A percentile compares a stretch with the other conserved stretches of the same genome.
Conservation (phyloP, 2,888 invertebrate genomes). For the Lithosia quadra region DNA sequence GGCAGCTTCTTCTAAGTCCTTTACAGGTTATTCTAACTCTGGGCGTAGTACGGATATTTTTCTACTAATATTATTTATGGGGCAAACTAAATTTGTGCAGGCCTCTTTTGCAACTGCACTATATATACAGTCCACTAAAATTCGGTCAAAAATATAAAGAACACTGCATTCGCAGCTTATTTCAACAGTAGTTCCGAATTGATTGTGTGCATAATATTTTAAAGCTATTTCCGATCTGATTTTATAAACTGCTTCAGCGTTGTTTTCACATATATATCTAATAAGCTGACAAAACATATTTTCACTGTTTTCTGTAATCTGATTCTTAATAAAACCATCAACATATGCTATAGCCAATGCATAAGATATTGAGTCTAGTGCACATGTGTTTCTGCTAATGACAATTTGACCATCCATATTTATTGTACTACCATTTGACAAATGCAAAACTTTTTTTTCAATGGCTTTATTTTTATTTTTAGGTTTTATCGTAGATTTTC, state of each 20-base stretch:
- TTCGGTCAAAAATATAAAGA: conserved; percentile 3
- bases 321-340: background rate
- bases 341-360: background rate
- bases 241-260: background rate
- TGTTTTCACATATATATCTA: background rate
- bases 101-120: background rate
- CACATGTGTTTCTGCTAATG: background rate
- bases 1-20: background rate
- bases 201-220: background rate
- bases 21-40: background rate
- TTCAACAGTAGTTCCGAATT: conserved; percentile 1
- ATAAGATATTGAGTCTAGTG: background rate
- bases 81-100: conserved; percentile 1
- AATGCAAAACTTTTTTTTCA: background rate
- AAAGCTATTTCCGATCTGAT: background rate
- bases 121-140: conserved; percentile 4
- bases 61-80: conserved; percentile 4
- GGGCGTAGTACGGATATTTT: background rate
- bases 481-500: background rate
- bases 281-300: conserved; percentile 6
- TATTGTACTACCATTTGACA: background rate
- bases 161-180: background rate
- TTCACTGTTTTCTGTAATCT: background rate
- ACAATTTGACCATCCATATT: background rate
- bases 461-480: background rate